These are phyloP conservation scores for Myiagra hebetior DNA, from an alignment of 2,113 vertebrate species.

Conservation along the genomic window DNA sequence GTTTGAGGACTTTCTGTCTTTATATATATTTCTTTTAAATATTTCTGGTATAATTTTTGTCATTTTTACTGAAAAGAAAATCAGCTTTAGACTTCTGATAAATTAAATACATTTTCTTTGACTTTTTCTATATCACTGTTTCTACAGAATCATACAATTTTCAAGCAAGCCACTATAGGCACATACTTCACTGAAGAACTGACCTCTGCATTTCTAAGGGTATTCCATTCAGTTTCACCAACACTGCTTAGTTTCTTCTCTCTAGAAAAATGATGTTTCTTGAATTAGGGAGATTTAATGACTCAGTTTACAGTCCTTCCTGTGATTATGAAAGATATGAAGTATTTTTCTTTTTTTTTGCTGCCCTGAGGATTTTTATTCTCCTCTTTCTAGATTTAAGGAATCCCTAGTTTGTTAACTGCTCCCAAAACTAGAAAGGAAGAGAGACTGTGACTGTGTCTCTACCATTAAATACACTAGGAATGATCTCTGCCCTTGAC, in stretches of 20 bases:
- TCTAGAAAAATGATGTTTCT: neutral
- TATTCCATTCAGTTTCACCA: neutral
- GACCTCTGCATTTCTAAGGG: neutral
- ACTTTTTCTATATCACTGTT: neutral
- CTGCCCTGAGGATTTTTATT: neutral
- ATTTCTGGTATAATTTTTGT: neutral
- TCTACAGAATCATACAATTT: neutral
- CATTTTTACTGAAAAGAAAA: neutral
- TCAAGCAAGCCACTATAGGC: neutral
- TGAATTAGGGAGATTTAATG: neutral
- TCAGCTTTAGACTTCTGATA: neutral
- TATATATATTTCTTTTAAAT: neutral
- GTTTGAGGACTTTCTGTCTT: neutral
- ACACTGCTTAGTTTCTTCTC: neutral
- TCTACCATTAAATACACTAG: neutral
- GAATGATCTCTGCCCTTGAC: neutral
- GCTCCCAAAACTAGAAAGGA: neutral
- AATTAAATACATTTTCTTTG: neutral
- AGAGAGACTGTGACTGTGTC: neutral
- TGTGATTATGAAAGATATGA: neutral
- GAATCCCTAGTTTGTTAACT: neutral
- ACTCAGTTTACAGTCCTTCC: neutral
- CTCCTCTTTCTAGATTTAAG: neutral
- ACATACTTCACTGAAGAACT: neutral
- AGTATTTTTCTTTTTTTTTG: neutral